Evolutionary conservation across 2,888 invertebrate genomes (phyloP).

Genomic region (Polydrusus pterygomalis): DNA sequence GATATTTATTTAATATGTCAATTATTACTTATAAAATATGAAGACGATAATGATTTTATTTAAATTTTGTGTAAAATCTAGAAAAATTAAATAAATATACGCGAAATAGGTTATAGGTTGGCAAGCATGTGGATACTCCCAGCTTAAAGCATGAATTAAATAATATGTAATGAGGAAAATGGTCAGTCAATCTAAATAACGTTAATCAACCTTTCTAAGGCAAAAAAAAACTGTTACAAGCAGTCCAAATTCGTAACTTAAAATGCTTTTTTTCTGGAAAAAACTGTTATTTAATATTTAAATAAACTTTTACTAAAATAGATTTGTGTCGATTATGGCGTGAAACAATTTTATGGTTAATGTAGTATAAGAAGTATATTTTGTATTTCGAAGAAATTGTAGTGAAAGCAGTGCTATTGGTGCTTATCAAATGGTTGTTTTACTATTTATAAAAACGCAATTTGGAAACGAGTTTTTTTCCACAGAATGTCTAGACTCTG

Average conservation of each 20-base stretch:
- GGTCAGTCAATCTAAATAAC: neutral
- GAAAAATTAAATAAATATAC: no score
- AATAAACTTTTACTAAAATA: constrained; percentile 10
- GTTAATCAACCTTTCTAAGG: neutral
- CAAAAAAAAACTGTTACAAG: neutral
- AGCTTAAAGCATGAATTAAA: no score
- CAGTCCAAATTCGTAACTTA: neutral
- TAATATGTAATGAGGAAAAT: neutral
- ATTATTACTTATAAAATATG: no score
- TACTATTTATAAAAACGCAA: neutral
- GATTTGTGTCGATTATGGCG: neutral
- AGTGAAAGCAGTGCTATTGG: constrained; percentile 5
- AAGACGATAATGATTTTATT: no score
- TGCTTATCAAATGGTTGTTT: neutral
- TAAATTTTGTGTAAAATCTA: no score
- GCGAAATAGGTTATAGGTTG: no score
- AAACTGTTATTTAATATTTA: constrained; percentile 18
- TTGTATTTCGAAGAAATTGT: neutral
- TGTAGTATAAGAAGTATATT: neutral
- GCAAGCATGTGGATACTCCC: no score
- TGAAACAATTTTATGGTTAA: constrained; percentile 8
- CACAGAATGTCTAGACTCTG: neutral
- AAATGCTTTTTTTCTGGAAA: neutral
- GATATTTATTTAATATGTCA: no score
- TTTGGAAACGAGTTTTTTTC: no score